Evolutionary conservation across 2,797 vertebrate species (phyloP).

Genomic region (Eulemur rubriventer): DNA sequence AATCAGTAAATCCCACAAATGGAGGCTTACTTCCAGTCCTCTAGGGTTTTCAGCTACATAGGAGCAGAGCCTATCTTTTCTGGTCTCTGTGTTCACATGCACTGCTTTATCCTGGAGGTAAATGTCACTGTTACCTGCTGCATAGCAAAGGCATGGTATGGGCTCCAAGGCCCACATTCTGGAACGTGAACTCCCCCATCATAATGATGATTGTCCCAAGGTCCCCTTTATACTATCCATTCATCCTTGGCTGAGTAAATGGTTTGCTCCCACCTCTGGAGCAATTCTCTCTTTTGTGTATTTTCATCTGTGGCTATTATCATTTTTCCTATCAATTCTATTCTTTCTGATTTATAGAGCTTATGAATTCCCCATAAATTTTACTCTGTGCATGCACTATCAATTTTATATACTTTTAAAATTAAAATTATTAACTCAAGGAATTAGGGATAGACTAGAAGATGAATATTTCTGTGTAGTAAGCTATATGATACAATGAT

Average conservation of each 20-base stretch:
- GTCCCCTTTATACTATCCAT: background rate
- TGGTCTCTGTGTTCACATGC: background rate
- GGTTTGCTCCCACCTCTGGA: background rate
- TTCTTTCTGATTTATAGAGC: background rate
- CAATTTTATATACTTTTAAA: background rate
- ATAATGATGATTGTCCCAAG: accelerated
- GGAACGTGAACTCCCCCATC: background rate
- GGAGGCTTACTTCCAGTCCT: background rate
- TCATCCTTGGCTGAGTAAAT: background rate
- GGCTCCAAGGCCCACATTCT: background rate
- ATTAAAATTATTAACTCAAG: background rate
- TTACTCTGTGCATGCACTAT: background rate
- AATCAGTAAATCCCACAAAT: background rate
- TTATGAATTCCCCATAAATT: background rate
- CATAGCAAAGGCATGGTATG: background rate
- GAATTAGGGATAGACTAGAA: background rate
- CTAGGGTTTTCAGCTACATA: background rate
- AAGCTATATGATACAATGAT: background rate
- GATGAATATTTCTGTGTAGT: background rate
- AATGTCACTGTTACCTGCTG: background rate
- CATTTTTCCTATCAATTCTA: background rate
- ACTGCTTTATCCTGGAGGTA: background rate
- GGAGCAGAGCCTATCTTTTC: background rate
- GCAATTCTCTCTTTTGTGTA: background rate
- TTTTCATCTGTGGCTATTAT: background rate